Percentiles rank a stretch among this genome's conserved stretches.
Conservation (phyloP, 2,113 vertebrate species). For the Microtus oregoni region DNA sequence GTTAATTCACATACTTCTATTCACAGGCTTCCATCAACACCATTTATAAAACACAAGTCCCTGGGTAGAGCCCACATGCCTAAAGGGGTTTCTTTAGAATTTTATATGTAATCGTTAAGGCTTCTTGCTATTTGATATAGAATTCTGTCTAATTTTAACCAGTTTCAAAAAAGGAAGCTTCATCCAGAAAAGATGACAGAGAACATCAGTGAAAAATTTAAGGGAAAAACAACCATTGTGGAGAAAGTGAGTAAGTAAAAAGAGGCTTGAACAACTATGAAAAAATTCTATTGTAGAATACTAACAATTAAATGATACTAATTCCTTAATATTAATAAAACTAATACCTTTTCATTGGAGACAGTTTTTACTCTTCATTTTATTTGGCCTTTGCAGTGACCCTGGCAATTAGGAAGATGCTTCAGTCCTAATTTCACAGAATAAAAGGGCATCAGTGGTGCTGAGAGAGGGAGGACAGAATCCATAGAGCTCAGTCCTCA, state of each 20-base stretch:
- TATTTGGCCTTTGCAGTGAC: slow-evolving; percentile 1
- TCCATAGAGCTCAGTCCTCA: neutral
- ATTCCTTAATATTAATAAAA: neutral
- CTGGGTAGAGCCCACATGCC: neutral
- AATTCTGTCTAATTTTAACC: slow-evolving; percentile 30
- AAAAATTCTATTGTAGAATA: neutral
- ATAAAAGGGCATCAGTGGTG: slow-evolving; percentile 15
- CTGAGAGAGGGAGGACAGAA: neutral
- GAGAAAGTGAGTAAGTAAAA: neutral
- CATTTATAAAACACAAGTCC: slow-evolving; percentile 11
- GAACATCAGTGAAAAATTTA: slow-evolving; percentile 10
- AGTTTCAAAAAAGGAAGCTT: neutral
- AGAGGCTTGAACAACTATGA: neutral
- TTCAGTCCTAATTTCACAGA: slow-evolving; percentile 53
- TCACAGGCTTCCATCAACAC: neutral
- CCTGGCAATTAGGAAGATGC: neutral
- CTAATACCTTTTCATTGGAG: neutral
- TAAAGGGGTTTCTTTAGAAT: slow-evolving; percentile 18
- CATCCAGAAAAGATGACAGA: neutral
- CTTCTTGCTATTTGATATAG: neutral
- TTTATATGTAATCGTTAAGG: neutral
- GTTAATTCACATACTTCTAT: neutral
- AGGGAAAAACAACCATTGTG: neutral
- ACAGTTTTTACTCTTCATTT: slow-evolving; percentile 23
- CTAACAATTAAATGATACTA: neutral